Evolutionary conservation across 2,797 vertebrate species (phyloP), one percentile per base, ranked within the genome.

Genomic region (Paguma larvata): DNA sequence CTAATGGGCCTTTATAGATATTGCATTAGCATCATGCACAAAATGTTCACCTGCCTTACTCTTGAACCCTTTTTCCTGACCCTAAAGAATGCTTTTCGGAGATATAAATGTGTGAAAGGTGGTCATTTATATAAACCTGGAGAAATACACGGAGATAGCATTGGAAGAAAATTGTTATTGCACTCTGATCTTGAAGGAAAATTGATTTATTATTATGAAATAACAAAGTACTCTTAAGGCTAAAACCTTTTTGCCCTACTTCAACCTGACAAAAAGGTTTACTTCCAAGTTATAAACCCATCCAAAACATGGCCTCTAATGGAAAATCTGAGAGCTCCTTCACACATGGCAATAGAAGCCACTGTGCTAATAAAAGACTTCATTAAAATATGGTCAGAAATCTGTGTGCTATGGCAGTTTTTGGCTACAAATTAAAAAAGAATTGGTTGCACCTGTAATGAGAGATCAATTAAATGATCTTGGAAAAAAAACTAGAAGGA

Each of bases 181-280:
- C 97, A 85, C 97, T 98, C 93, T 97, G 96, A 98, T 97, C 96
- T 97, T 94, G 82, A 97, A 95, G 77, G 95, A 97, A 98, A 98
- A 96, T 97, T 98, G 98, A 98, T 98, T 98, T 98, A 97, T 98
- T 98, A 96, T 97, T 97, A 98, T 93, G 83, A 98, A 98, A 98
- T 98, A 98, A 97, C 96, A 73, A 88, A 91, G 11, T 53, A 56
- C 85, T 98, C 72, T 97, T 97, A 97, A 97, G 82, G 78, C 53
- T 98, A 92, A 96, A 96, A 97, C 95, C 87, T 89, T 98, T 98
- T 32, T 92, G 65, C 95, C 96, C 85, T 92, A 68, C 38, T 94
- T 97, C 34, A 48, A 38, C 80, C 95, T 95, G 85, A 96, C 27
- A 34, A 83, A 96, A 98, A 97, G 97, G 98, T 98, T 85, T 63